Conservation (phyloP, 2,113 vertebrate species). For the Bufo bufo region DNA sequence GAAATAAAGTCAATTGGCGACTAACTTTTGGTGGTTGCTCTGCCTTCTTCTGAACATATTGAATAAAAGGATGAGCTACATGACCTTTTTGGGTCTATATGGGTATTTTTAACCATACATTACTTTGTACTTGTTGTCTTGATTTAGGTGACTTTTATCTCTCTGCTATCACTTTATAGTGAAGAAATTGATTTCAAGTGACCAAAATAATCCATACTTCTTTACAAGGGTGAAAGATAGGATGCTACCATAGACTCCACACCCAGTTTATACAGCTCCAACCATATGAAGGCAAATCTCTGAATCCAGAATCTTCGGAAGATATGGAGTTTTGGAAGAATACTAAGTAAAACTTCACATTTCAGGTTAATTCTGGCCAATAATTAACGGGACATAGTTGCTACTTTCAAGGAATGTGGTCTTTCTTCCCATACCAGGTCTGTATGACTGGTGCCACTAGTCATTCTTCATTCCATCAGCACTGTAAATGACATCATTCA, state of each 20-base stretch:
- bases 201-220: no score
- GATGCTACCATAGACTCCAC: neutral
- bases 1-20: no score
- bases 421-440: neutral
- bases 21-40: no score
- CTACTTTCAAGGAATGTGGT: conserved; percentile 2
- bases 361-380: neutral
- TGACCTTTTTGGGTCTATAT: no score
- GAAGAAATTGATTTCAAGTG: no score
- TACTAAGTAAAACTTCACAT: neutral
- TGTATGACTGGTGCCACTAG: neutral
- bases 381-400: neutral
- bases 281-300: neutral
- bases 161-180: no score
- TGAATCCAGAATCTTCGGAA: neutral
- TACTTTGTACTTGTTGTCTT: no score
- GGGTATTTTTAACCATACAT: no score
- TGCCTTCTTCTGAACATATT: no score
- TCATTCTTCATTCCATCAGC: neutral
- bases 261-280: neutral
- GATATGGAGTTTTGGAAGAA: neutral
- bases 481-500: neutral
- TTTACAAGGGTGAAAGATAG: no score
- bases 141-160: no score
- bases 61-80: no score